phyloP scores from a whole-genome alignment of 92 coral and sea anemone species.

The Bergia sp. region DNA sequence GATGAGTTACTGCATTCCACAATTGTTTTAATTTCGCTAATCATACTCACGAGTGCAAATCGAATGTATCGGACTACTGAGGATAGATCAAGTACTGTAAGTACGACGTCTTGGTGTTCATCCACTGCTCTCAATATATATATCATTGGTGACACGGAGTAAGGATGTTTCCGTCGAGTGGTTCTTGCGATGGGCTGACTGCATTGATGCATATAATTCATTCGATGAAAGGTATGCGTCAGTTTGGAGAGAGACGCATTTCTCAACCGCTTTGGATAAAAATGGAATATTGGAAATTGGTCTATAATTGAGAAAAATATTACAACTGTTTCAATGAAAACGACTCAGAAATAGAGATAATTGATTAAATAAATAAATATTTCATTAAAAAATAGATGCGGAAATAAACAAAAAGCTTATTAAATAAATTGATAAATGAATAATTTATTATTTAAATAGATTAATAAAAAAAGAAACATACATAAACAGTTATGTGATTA shows the following conservation, averaged over 20 bases:
- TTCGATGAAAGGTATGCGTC: not conserved
- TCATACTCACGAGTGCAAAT: too few relatives aligned
- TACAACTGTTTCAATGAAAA: too few relatives aligned
- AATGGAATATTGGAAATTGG: not conserved
- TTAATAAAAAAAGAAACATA: too few relatives aligned
- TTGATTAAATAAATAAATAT: too few relatives aligned
- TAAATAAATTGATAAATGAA: too few relatives aligned
- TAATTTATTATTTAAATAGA: too few relatives aligned
- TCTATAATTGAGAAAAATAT: not conserved
- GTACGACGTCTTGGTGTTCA: not conserved
- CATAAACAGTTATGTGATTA: too few relatives aligned
- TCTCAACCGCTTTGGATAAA: not conserved
- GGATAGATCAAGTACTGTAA: not conserved
- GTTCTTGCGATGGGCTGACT: not conserved
- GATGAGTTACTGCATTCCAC: too few relatives aligned
- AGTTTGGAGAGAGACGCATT: not conserved
- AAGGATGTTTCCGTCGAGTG: not conserved
- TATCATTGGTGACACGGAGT: not conserved
- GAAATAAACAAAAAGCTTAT: too few relatives aligned
- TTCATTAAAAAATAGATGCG: too few relatives aligned
- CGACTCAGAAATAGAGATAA: too few relatives aligned
- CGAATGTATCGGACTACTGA: not conserved
- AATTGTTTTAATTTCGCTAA: too few relatives aligned
- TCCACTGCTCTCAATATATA: not conserved
- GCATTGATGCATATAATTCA: not conserved